These are phyloP conservation scores for Lycophotia porphyrea DNA, from an alignment of 2,888 invertebrate species.

Conservation along the genomic window DNA sequence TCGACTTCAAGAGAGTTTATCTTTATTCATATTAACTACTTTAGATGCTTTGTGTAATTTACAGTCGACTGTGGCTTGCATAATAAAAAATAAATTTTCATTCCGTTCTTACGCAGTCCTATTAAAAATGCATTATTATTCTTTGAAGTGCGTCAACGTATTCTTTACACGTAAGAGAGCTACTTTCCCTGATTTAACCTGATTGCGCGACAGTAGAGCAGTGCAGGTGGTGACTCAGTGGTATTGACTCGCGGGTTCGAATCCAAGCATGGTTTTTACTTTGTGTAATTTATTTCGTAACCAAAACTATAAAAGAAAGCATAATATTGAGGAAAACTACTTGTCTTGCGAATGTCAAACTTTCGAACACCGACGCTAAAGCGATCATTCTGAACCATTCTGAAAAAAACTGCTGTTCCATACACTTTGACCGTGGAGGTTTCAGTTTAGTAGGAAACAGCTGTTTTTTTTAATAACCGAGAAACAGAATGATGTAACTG, in stretches of 20 bases:
- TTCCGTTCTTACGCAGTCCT: not conserved
- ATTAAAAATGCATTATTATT: slow-evolving; percentile 10
- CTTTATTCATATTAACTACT: not conserved
- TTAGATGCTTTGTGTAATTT: not conserved
- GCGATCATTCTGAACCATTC: too few relatives aligned
- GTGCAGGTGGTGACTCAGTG: not conserved
- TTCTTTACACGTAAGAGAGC: slow-evolving; percentile 13
- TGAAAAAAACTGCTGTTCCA: too few relatives aligned
- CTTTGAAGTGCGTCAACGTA: slow-evolving; percentile 5
- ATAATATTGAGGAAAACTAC: not conserved
- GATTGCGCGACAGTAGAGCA: not conserved
- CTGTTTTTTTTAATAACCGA: too few relatives aligned
- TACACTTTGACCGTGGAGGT: too few relatives aligned
- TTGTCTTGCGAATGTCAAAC: not conserved
- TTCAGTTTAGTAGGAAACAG: too few relatives aligned
- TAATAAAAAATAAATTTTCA: not conserved
- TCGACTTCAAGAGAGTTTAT: not conserved
- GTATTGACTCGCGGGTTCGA: not conserved
- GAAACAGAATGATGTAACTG: too few relatives aligned
- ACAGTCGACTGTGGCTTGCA: slow-evolving; percentile 3
- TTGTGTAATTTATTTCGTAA: not conserved
- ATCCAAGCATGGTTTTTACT: not conserved
- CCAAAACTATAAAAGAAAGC: not conserved
- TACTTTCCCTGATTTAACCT: slow-evolving; percentile 3
- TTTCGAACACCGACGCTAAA: not conserved